phyloP scores from a whole-genome alignment of 2,113 vertebrate species.

The Sarotherodon lohbergeri region DNA sequence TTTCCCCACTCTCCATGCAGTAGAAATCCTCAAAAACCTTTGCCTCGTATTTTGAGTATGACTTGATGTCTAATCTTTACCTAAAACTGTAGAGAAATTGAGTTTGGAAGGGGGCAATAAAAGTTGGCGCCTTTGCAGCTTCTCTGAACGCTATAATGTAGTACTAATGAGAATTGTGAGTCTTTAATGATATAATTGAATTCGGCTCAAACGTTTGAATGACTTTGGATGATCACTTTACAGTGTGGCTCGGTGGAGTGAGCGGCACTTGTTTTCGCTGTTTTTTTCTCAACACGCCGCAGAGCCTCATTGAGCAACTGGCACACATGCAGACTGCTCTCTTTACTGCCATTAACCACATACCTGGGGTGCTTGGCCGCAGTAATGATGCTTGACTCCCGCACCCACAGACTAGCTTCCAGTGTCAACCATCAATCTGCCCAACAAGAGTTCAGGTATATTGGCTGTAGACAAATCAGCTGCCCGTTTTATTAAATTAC shows the following conservation, averaged over 20 bases:
- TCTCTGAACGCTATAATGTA: neutral
- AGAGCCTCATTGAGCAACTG: conserved; percentile 49
- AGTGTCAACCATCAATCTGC: conserved; percentile 45
- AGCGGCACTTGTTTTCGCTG: conserved; percentile 5
- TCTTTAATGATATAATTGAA: conserved; percentile 18
- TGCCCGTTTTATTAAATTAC: neutral
- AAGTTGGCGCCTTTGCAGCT: neutral
- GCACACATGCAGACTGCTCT: conserved; percentile 29
- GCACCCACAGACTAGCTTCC: conserved; percentile 31
- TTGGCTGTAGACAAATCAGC: neutral
- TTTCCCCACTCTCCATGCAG: neutral
- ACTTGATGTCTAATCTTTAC: conserved; percentile 37
- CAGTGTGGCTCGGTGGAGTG: neutral
- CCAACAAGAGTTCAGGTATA: conserved; percentile 4
- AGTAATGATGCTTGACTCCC: conserved; percentile 61
- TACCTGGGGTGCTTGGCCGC: conserved; percentile 50
- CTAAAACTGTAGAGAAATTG: conserved; percentile 4
- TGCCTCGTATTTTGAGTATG: conserved; percentile 7
- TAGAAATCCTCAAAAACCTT: neutral
- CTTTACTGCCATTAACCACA: conserved; percentile 53
- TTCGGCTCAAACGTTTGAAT: conserved; percentile 13
- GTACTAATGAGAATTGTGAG: conserved; percentile 29
- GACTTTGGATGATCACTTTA: conserved; percentile 26
- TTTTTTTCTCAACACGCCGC: neutral
- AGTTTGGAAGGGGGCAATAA: neutral